Evolutionary conservation across 2,797 vertebrate species (phyloP), one percentile per base, ranked within the genome.

Genomic region (Oreochromis grahami): DNA sequence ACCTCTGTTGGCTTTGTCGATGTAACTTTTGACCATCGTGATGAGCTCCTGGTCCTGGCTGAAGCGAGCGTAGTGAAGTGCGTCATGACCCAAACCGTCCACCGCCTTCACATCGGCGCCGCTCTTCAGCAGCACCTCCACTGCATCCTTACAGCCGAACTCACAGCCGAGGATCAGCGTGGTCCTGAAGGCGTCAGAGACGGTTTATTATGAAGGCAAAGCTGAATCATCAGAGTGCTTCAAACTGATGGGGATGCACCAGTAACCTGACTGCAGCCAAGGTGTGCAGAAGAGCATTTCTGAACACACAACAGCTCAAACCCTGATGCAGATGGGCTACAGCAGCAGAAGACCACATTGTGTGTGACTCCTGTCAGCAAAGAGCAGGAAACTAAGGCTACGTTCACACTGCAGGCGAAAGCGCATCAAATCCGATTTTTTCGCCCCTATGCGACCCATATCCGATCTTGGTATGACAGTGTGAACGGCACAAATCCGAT

Each of bases 91-190:
- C 3, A 97, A 93, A 82, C 96, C 65, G 65, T 99, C 99, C 6
- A 97, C 93, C 21, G 97, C 90, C 52, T 92, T 96, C 70, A 97
- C 94, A 8, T 99, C 98, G 0, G 96, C 96, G 0, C 97, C 97
- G 0, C 93, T 97, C 92, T 88, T 98, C 87, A 99, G 93, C 91
- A 99, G 80, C 80, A 99, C 97, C 60, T 99, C 98, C 52, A 99
- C 98, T 0, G 98, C 97, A 5, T 98, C 99, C 94, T 92, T 98
- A 95, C 98, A 99, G 80, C 97, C 97, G 1, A 97, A 98, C 83
- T 99, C 98, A 11, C 98, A 99, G 72, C 98, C 99, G 17, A 99
- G 83, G 95, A 99, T 99, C 45, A 99, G 90, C 12, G 98, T 96
- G 0, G 98, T 99, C 95, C 99, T 99, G 86, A 26, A 32, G 26